These are phyloP conservation scores for Trochalopteron elliotii DNA, from an alignment of 2,113 vertebrate species.

Conservation along the genomic window DNA sequence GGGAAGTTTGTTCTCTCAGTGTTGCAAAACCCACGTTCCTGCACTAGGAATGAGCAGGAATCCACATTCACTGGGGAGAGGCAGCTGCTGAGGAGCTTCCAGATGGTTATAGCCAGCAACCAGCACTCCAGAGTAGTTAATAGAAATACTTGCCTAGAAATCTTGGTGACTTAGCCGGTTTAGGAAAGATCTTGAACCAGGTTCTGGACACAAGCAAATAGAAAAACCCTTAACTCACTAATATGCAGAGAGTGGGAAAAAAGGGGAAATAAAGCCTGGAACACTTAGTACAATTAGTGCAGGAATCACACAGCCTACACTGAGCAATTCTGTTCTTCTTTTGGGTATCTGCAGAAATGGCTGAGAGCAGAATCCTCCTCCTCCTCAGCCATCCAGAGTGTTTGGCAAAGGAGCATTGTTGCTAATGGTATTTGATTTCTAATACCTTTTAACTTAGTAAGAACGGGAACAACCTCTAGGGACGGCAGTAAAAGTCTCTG, in stretches of 20 bases:
- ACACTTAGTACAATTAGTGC: fast-evolving
- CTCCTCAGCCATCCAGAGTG: neutral
- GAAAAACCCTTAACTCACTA: neutral
- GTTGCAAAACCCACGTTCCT: neutral
- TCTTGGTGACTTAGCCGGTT: neutral
- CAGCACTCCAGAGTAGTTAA: neutral
- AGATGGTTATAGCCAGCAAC: neutral
- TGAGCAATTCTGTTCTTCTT: neutral
- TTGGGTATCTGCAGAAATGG: neutral
- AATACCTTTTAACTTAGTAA: constrained; percentile 2
- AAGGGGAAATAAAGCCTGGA: neutral
- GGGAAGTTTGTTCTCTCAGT: neutral
- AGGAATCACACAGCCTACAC: neutral
- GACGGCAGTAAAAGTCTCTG: constrained; percentile 24
- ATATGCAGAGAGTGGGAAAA: neutral
- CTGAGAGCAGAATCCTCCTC: neutral
- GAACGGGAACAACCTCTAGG: constrained; percentile 37
- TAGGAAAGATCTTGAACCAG: neutral
- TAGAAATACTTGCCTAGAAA: neutral
- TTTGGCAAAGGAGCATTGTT: neutral
- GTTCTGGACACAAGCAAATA: neutral
- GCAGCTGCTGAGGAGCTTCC: neutral
- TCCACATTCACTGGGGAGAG: neutral
- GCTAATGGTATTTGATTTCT: constrained; percentile 21
- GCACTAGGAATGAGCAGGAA: neutral